phyloP scores from a whole-genome alignment of 2,888 invertebrate genomes.

The Mechanitis messenoides region DNA sequence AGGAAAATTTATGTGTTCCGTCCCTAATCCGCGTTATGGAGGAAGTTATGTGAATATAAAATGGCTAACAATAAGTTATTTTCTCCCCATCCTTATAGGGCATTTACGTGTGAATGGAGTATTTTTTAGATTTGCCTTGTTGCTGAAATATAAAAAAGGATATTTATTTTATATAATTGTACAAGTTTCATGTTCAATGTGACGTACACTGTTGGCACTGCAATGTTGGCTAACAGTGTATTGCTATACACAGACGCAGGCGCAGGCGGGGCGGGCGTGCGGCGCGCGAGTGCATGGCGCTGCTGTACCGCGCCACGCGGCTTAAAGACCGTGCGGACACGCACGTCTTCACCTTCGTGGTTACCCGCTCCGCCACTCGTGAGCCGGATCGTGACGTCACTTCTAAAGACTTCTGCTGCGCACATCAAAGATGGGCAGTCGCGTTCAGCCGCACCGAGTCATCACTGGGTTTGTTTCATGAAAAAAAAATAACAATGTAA shows the following conservation, averaged over 20 bases:
- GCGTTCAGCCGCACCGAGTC: constrained; percentile 86
- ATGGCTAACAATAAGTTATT: constrained; percentile 9
- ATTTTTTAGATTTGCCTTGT: neutral
- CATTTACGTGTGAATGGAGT: neutral
- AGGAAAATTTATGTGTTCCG: constrained; percentile 22
- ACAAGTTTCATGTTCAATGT: neutral
- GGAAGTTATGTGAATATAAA: constrained; percentile 15
- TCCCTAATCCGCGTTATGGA: constrained; percentile 18
- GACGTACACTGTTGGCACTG: neutral
- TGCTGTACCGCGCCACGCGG: constrained; percentile 88
- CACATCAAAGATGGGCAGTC: constrained; percentile 88
- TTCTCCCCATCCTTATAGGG: constrained; percentile 8
- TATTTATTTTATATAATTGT: neutral
- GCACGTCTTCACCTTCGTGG: constrained; percentile 89
- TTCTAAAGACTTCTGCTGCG: constrained; percentile 88
- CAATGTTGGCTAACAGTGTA: neutral
- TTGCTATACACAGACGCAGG: constrained; percentile 41
- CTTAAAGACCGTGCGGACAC: constrained; percentile 88
- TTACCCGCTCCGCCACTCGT: constrained; percentile 85
- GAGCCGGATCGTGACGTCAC: constrained; percentile 88
- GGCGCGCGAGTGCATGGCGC: constrained; percentile 80
- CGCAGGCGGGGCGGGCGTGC: constrained; percentile 66
- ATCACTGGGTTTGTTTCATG: constrained; percentile 68
- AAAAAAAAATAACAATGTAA: neutral
- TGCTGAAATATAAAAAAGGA: neutral